phyloP scores from a whole-genome alignment of 2,888 invertebrate species.

The Xylota segnis region DNA sequence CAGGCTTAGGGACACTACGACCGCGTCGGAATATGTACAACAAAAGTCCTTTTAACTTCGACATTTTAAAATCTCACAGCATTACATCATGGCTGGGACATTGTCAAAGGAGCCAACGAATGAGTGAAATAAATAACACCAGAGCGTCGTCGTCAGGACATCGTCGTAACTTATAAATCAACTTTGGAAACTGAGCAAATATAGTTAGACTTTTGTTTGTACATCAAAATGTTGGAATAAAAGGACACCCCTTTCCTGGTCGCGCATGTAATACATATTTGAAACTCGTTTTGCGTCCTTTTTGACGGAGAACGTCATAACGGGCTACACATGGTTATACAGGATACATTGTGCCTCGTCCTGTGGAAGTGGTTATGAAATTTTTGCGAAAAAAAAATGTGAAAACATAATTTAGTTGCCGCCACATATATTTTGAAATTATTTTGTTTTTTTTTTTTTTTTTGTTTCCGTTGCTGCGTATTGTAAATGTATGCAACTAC shows the following conservation, averaged over 20 bases:
- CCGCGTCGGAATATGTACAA: not conserved
- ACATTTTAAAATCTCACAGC: conserved; percentile 13
- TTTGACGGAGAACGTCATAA: not conserved
- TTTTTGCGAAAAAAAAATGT: not conserved
- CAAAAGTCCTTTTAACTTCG: conserved; percentile 11
- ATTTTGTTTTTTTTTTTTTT: conserved; percentile 52
- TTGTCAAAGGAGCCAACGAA: conserved; percentile 12
- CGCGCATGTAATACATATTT: not conserved
- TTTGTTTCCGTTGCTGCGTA: conserved; percentile 2
- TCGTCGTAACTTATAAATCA: conserved; percentile 60
- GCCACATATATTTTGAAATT: conserved; percentile 58
- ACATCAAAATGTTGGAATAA: conserved; percentile 7
- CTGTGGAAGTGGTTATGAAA: conserved; percentile 6
- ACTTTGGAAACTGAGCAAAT: conserved; percentile 57
- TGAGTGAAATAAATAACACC: conserved; percentile 52
- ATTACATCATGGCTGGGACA: conserved; percentile 15
- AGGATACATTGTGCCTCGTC: not conserved
- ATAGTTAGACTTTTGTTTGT: conserved; percentile 51
- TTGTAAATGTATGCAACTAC: not conserved
- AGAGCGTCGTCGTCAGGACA: conserved; percentile 19
- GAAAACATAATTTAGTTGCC: conserved; percentile 33
- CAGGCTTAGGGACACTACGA: not conserved
- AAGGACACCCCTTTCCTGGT: not conserved
- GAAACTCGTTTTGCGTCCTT: conserved; percentile 2
- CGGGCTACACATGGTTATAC: not conserved